Percentiles rank a stretch among this genome's conserved stretches.
phyloP scores from a whole-genome alignment of 2,888 invertebrate species.

The Ochropleura leucogaster region DNA sequence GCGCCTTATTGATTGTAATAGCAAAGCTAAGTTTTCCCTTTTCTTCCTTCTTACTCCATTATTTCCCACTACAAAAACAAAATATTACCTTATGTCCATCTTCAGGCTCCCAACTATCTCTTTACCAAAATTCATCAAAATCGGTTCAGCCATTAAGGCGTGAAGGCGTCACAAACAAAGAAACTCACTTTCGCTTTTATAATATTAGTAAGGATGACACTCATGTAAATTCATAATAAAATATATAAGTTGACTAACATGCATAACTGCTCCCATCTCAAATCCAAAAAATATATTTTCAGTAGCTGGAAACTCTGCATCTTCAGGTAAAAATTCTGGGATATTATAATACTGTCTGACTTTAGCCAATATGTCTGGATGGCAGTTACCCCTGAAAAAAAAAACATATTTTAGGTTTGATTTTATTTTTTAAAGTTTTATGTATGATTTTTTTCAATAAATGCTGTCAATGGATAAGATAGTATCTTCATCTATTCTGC shows the following conservation, averaged over 20 bases:
- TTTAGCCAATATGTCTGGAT: constrained; percentile 93
- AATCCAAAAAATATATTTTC: constrained; percentile 98
- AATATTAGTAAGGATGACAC: too few species aligned
- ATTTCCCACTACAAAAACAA: too few species aligned
- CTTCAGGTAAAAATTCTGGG: constrained; percentile 96
- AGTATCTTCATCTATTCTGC: background rate
- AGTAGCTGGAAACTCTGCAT: constrained; percentile 96
- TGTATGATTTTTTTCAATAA: background rate
- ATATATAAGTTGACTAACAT: constrained; percentile 79
- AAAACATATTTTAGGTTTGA: background rate
- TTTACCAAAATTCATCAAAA: too few species aligned
- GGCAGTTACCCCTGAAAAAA: constrained; percentile 94
- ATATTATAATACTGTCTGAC: constrained; percentile 94
- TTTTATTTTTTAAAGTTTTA: background rate
- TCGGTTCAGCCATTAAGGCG: too few species aligned
- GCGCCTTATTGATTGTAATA: too few species aligned
- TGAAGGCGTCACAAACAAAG: too few species aligned
- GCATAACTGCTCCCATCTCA: constrained; percentile 97
- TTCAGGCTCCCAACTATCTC: too few species aligned
- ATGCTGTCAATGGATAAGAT: background rate
- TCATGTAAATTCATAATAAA: background rate
- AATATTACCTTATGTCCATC: too few species aligned
- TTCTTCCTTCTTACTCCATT: too few species aligned
- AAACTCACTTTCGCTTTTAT: too few species aligned
- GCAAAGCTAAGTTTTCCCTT: too few species aligned